Evolutionary conservation across 1,140 invertebrate genomes (phyloP), one percentile per base, ranked within the genome.

Genomic region (Nasonia giraulti): DNA sequence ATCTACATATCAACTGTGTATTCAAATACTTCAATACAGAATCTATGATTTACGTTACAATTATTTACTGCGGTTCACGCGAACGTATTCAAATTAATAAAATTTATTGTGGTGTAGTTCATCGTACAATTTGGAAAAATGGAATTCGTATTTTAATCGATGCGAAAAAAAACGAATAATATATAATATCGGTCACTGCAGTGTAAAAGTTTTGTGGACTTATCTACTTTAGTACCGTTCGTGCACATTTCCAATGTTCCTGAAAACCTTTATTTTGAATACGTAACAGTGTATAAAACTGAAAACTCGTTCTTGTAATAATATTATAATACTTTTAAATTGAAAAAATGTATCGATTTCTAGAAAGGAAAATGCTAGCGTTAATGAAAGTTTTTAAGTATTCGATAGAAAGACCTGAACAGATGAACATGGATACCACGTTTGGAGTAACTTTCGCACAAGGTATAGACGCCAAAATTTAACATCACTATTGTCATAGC

Each of bases 371-470:
- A 80, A 79, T 90, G 62, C 31, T 77, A 6, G 77, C 87, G 4
- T 83, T 92, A 2, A 82, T 85, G 11, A 90, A 89, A 71, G 86
- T 87, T 66, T 81, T 92, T 3, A 47, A 88, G 66, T 92, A 88
- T 62, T 87, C 89, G 17, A 62, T 79, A 20, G 78, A 84, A 7
- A 89, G 89, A 79, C 83, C 88, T 11, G 23, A 86, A 7, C 88
- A 91, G 84, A 91, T 92, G 88, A 92, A 91, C 74, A 40, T 87
- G 0, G 91, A 92, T 80, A 86, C 85, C 6, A 88, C 87, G 68
- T 89, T 89, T 8, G 90, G 90, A 47, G n/a, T 92, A 14, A 89
- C 91, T 0, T 87, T 92, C 20, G 87, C 87, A 1, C 87, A 92
- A 91, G 91, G 91, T 91, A 89, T 86, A 47, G 0, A 27, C 4